Base-by-base conservation (phyloP, 2,888 invertebrate species). In the Trachelus tabidus region DNA sequence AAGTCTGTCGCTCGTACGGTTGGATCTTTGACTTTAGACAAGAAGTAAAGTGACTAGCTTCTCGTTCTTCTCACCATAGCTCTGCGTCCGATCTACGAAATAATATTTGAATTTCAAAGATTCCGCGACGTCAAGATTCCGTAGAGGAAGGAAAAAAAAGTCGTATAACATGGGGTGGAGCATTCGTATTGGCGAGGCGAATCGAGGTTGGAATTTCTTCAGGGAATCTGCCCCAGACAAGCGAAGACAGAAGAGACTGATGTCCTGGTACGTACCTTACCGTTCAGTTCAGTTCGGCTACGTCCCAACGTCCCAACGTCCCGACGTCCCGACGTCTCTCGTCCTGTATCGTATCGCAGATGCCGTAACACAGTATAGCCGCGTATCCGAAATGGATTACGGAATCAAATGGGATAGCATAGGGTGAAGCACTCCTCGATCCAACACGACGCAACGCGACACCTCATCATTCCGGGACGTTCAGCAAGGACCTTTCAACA, bases 371-470 rank as follows among this genome's bases (percentile, higher is more conserved):
- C 78, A 79, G 74, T 73, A 73, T 76, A 73, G 35, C 77, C 73
- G 80, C 85, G 84, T 88, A 88, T 87, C 83, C 83, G 83, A 85
- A 89, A 87, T 88, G 87, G 87, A 88, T 88, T 88, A 88, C 88
- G 84, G 86, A 88, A 87, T 88, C 89, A 86, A 85, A 88, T 89
- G 82, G 87, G 86, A 89, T 87, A 80, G 83, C 81, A 71, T 23
- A 77, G 80, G 79, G 80, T 80, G 80, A 82, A 86, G 82, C 82
- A 81, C 81, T 82, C 78, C 81, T 82, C 81, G 83, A 80, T 83
- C 81, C 74, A 30, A 35, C 35, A 81, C 77, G 78, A 78, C 80
- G 76, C 75, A 76, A 74, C 74, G 82, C 85, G 85, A 85, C 87
- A 86, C 86, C 87, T 87, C 84, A 85, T 87, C 87, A 85, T 87